Evolutionary conservation across 2,888 invertebrate genomes (phyloP).

Genomic region (Lycaena phlaeas): DNA sequence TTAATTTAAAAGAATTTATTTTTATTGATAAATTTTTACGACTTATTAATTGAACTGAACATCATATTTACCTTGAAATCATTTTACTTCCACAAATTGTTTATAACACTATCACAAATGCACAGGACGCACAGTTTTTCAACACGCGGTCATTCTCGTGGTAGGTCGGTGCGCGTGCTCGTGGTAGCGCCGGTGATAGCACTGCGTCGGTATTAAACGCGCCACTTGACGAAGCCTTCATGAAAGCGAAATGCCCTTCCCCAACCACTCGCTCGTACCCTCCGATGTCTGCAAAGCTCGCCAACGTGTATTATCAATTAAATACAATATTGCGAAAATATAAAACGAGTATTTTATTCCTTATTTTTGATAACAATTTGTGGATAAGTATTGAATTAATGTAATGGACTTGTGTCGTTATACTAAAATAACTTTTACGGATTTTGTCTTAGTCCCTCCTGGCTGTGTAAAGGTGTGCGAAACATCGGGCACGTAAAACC

Average conservation of each 20-base stretch:
- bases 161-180: slow-evolving; percentile 35
- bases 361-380: too few relatives aligned
- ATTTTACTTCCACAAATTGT: slow-evolving; percentile 23
- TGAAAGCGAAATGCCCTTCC: slow-evolving; percentile 24
- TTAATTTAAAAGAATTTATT: too few relatives aligned
- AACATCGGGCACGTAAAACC: too few relatives aligned
- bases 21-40: too few relatives aligned
- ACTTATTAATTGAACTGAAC: too few relatives aligned
- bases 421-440: neutral
- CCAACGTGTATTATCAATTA: too few relatives aligned
- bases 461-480: too few relatives aligned
- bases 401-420: too few relatives aligned
- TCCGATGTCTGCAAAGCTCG: neutral
- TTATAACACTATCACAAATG: slow-evolving; percentile 16
- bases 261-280: slow-evolving; percentile 15
- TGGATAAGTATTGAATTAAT: too few relatives aligned
- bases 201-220: slow-evolving; percentile 33
- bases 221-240: slow-evolving; percentile 41
- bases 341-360: too few relatives aligned
- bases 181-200: slow-evolving; percentile 36
- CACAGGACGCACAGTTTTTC: slow-evolving; percentile 8
- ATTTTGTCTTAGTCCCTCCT: too few relatives aligned
- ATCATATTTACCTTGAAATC: slow-evolving; percentile 39
- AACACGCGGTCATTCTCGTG: slow-evolving; percentile 14
- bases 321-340: too few relatives aligned